Base-by-base conservation (phyloP, 2,888 invertebrate species). In the Calephelis perditalis region DNA sequence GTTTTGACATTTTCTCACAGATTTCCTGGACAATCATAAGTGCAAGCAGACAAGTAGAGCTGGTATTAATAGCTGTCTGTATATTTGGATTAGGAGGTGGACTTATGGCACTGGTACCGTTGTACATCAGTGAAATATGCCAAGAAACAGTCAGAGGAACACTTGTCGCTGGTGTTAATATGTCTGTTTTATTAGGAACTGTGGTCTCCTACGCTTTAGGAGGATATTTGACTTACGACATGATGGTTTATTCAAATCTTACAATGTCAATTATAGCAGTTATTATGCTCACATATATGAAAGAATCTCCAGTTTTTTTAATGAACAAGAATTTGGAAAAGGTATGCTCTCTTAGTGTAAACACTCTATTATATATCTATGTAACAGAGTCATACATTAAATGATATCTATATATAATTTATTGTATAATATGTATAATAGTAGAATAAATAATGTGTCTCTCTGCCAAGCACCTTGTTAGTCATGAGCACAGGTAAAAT, bases 11-110 rank as follows among this genome's bases (percentile, higher is more conserved):
- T 15, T 58, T 26, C 58, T 57, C 71, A 0, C 74, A 88, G 87
- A 26, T 86, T 0, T 68, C 77, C 7, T 87, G 86, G 87, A 46
- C 73, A 0, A 66, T 86, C 54, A 71, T 86, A 62, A 71, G 74
- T 0, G 47, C 69, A 2, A 72, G 74, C 46, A 72, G 65, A 5
- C 67, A 70, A 11, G 82, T 86, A 0, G 84, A 86, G 62, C 71
- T 78, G 0, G 65, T 84, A 0, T 69, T 86, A 0, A 45, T 69
- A 0, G 76, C 86, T 0, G 66, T 82, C 12, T 79, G 84, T 11
- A 63, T 87, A 45, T 73, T 79, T 0, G 88, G 88, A 0, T 7
- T 60, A 26, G 47, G 56, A 37, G 56, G 56, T 37, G 47, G 56
- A 10, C 45, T 62, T 12, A 76, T 77, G 62, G 62, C 81, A 3